Conservation (phyloP, 1,140 invertebrate species). For the Drosophila persimilis region DNA sequence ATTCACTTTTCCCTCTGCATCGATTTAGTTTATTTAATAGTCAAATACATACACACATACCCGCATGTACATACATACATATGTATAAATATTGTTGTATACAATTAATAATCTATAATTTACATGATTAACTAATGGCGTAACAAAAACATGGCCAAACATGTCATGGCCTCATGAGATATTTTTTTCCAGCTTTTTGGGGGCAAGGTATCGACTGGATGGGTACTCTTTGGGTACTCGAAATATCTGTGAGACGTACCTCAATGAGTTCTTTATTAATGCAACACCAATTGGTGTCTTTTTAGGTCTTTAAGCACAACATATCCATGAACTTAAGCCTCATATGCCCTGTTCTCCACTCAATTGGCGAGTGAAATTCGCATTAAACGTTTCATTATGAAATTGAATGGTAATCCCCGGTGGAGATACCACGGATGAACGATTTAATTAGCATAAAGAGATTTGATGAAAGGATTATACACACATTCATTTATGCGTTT, state of each 20-base stretch:
- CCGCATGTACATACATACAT: no score
- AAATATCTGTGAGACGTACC: no score
- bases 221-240: background rate
- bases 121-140: conserved; percentile 1
- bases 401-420: background rate
- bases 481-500: background rate
- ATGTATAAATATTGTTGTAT: background rate
- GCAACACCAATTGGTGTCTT: no score
- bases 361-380: no score
- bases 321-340: no score
- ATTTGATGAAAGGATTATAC: background rate
- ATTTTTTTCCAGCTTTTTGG: background rate
- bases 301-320: no score
- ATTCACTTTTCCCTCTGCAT: no score
- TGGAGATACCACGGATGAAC: background rate
- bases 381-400: background rate
- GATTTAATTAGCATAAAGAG: conserved; percentile 10
- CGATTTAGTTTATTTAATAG: conserved; percentile 6
- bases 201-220: no score
- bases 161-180: background rate
- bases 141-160: background rate
- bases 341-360: no score
- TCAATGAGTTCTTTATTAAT: background rate
- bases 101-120: background rate
- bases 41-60: background rate